Evolutionary conservation across 2,888 invertebrate genomes (phyloP), one percentile per base, ranked within the genome.

Genomic region (Dicyrtoma fusca): DNA sequence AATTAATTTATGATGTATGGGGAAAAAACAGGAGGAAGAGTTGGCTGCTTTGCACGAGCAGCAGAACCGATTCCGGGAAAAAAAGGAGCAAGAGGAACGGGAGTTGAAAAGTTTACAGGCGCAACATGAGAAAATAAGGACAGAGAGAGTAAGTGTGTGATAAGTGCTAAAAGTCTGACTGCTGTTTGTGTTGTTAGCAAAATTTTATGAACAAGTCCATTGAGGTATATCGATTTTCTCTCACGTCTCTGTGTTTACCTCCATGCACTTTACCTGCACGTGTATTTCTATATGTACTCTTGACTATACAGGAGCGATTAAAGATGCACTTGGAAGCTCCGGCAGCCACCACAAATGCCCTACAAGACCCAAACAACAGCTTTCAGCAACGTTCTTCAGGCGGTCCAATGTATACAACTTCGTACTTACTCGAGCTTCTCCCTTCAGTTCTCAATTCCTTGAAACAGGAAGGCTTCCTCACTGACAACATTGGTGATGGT

Each of bases 11-110:
- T n/a, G n/a, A n/a, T n/a, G n/a, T n/a, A n/a, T n/a, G n/a, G n/a
- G n/a, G n/a, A n/a, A n/a, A 34, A 3, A 26, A n/a, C n/a, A 96
- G 83, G 96, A 97, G 83, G 95, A 96, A 84, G 96, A 97, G 84
- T 85, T 95, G 79, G 90, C 90, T 4, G 88, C 91, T 26, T 85
- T 96, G 78, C 87, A 91, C 73, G 89, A 90, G 82, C 92, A 94
- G 82, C 92, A 92, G 83, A 86, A 90, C 83, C 85, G 89, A 82
- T 91, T 89, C 82, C 83, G 87, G 76, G 88, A 90, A 83, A 85
- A 91, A 77, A 87, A 94, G 69, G 91, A 91, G 81, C 89, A 91
- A 17, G 95, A 95, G 84, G 88, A 91, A 75, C 92, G 91, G 1
- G 95, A 95, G 84, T 86, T 91, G 69, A 89, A 90, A 80, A 87